A percentile compares a stretch with the other conserved stretches of the same genome.
phyloP scores from a whole-genome alignment of 2,113 vertebrate species.

The Ameiurus melas region DNA sequence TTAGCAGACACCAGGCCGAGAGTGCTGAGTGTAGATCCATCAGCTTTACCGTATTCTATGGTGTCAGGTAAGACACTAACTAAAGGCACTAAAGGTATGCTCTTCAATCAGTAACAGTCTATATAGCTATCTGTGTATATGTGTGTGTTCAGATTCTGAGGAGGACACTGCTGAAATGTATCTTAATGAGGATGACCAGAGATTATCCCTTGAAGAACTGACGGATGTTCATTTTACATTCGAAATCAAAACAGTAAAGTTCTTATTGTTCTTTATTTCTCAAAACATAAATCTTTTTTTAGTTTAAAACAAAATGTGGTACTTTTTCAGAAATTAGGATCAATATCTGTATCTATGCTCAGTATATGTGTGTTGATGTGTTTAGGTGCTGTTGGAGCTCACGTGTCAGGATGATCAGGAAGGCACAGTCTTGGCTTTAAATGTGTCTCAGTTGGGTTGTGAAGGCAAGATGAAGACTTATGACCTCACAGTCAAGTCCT shows the following conservation, averaged over 20 bases:
- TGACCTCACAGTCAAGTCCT: slow-evolving; percentile 79
- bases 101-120: not conserved
- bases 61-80: slow-evolving; percentile 76
- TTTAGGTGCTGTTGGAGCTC: slow-evolving; percentile 88
- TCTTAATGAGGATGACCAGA: slow-evolving; percentile 61
- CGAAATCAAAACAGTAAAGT: slow-evolving; percentile 85
- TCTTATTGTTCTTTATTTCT: not conserved
- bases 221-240: slow-evolving; percentile 86
- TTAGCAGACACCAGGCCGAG: slow-evolving; percentile 63
- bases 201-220: slow-evolving; percentile 75
- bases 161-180: slow-evolving; percentile 68
- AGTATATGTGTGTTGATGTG: slow-evolving; percentile 13
- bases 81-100: too few species aligned
- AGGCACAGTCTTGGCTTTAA: slow-evolving; percentile 80
- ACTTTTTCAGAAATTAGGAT: not conserved
- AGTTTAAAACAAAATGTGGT: not conserved
- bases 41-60: slow-evolving; percentile 70
- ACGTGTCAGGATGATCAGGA: slow-evolving; percentile 80
- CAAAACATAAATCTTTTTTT: not conserved
- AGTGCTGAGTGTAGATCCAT: slow-evolving; percentile 56
- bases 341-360: not conserved
- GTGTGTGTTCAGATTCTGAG: slow-evolving; percentile 65
- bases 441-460: slow-evolving; percentile 84
- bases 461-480: slow-evolving; percentile 82
- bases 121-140: not conserved